Base-by-base conservation (phyloP, 2,888 invertebrate genomes). In the Drosophila mercatorum region DNA sequence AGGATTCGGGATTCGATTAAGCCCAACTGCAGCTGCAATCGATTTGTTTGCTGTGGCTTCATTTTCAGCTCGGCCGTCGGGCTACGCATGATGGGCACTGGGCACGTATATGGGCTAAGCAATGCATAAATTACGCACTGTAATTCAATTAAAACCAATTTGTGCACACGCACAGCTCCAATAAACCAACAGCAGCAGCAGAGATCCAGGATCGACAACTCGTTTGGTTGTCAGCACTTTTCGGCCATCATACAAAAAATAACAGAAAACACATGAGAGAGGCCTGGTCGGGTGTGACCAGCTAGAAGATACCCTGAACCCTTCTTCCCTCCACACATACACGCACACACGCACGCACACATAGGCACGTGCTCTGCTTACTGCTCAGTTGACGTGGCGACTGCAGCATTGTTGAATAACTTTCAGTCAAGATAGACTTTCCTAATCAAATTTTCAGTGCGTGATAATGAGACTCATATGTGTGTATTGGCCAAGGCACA, bases 61-160 rank as follows among this genome's bases (percentile, higher is more conserved):
- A 38, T 36, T 58, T 38, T 38, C 36, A 22, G 43, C 8, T 44
- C 22, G 47, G 5, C 14, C 31, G 31, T 5, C 17, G 47, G 53
- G 26, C 6, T 2, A 12, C n/a, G 40, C n/a, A 2, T 26, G 14
- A 3, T 22, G 47, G 57, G 22, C 10, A 2, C 5, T 44, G 38
- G 40, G 17, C 7, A 17, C 49, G 43, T 4, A 49, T 40, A 43
- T 49, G 60, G 47, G 72, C 84, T 70, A 70, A 68, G 87, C 78
- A 83, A 86, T 81, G 83, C 83, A 83, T 83, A 88, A 83, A 83
- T 83, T 88, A 83, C 73, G 72, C 69, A 80, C 81, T 72, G 75
- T 73, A 83, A 83, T 83, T 86, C 83, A 83, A 83, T 83, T 83
- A 86, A 81, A 83, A 83, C 66, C 88, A 82, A 84, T 88, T 87